phyloP scores from a whole-genome alignment of 2,113 vertebrate genomes.

The Nansenia antarctica region DNA sequence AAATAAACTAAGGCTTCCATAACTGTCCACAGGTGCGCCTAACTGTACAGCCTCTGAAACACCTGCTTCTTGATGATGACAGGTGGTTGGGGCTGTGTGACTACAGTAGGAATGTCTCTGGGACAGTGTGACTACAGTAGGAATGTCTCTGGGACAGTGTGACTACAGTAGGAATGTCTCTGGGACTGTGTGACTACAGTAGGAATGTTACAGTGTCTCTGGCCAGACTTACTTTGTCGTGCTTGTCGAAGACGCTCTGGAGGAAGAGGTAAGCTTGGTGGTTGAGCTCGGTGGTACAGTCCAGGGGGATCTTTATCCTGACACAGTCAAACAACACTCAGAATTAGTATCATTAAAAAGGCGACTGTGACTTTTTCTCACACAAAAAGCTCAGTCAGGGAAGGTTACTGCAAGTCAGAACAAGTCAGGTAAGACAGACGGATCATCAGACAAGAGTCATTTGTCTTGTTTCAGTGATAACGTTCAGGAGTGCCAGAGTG shows the following conservation, averaged over 20 bases:
- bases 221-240: slow-evolving; percentile 88
- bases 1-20: too few relatives aligned
- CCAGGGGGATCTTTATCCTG: slow-evolving; percentile 91
- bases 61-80: too few relatives aligned
- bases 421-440: neutral
- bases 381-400: neutral
- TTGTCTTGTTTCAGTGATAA: too few relatives aligned
- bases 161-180: too few relatives aligned
- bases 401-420: neutral
- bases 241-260: slow-evolving; percentile 98
- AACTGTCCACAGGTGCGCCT: too few relatives aligned
- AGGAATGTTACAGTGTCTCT: neutral
- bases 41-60: too few relatives aligned
- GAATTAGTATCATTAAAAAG: neutral
- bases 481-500: too few relatives aligned
- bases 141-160: too few relatives aligned
- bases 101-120: neutral
- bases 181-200: neutral
- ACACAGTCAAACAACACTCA: slow-evolving; percentile 13
- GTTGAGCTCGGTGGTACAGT: slow-evolving; percentile 97
- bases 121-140: too few relatives aligned
- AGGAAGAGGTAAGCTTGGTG: slow-evolving; percentile 98
- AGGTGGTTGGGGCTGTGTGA: too few relatives aligned
- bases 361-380: neutral
- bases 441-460: too few relatives aligned